Percentiles rank a stretch among this genome's conserved stretches.
phyloP scores from a whole-genome alignment of 2,888 invertebrate species.

The Drosophila barbarae region DNA sequence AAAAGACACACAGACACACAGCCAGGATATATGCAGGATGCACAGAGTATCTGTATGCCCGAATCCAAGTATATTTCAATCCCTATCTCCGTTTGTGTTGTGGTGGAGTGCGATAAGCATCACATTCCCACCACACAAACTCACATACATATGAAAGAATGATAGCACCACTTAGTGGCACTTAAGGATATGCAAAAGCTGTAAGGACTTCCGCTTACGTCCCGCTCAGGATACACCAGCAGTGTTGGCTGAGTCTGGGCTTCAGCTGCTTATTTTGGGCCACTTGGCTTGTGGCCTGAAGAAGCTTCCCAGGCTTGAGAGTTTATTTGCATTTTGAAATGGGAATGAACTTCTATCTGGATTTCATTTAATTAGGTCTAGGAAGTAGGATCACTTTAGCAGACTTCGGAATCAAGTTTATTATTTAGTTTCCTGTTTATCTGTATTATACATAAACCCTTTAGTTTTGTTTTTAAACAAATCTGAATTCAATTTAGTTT shows the following conservation, averaged over 20 bases:
- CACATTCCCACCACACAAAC: constrained; percentile 40
- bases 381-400: neutral
- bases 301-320: neutral
- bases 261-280: constrained; percentile 5
- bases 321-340: neutral
- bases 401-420: neutral
- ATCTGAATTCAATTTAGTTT: constrained; percentile 5
- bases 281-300: constrained; percentile 10
- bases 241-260: constrained; percentile 2
- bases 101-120: constrained; percentile 62
- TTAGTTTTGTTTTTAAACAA: neutral
- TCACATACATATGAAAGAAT: constrained; percentile 46
- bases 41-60: constrained; percentile 16
- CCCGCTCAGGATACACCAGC: constrained; percentile 43
- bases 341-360: neutral
- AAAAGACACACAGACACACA: constrained; percentile 32
- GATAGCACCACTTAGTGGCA: constrained; percentile 73
- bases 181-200: constrained; percentile 71
- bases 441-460: too few species aligned
- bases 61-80: constrained; percentile 20
- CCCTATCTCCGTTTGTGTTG: constrained; percentile 14
- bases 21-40: constrained; percentile 24
- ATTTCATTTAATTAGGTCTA: neutral
- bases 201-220: constrained; percentile 62
- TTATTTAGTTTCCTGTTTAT: neutral